Percentiles rank a stretch among this genome's conserved stretches.
These are phyloP conservation scores for Neotoma lepida DNA, from an alignment of 2,113 vertebrate species.

Conservation along the genomic window DNA sequence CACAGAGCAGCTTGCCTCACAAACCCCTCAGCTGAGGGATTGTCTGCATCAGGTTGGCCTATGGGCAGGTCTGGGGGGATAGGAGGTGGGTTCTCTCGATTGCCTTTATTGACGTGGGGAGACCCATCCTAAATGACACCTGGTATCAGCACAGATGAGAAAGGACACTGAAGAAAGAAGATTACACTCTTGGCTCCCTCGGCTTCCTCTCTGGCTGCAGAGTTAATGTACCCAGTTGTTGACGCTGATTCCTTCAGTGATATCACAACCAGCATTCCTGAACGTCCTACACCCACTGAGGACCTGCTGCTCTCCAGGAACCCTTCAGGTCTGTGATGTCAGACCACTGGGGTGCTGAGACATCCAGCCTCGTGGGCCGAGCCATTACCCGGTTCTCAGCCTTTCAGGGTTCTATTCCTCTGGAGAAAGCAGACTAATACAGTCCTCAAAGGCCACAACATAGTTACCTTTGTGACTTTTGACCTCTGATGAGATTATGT, in stretches of 20 bases:
- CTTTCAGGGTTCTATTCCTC: neutral
- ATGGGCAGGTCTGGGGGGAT: fast-evolving
- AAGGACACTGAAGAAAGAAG: neutral
- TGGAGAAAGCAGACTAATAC: too few species aligned
- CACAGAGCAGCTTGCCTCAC: neutral
- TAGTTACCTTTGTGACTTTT: neutral
- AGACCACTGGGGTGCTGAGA: neutral
- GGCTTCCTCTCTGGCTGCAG: neutral
- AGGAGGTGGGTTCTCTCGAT: neutral
- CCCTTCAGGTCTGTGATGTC: neutral
- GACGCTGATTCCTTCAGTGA: neutral
- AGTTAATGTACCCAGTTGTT: too few species aligned
- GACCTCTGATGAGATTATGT: neutral
- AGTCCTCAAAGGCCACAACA: neutral
- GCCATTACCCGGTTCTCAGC: neutral
- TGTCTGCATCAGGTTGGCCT: neutral
- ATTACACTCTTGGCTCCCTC: too few species aligned
- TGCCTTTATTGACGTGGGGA: neutral
- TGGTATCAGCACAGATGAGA: neutral
- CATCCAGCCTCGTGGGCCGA: fast-evolving
- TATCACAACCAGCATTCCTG: neutral
- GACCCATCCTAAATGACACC: neutral
- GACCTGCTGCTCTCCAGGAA: neutral
- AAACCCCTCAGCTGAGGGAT: neutral
- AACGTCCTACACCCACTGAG: too few species aligned